phyloP scores from a whole-genome alignment of 2,797 vertebrate species.

The Siniperca undulata region DNA sequence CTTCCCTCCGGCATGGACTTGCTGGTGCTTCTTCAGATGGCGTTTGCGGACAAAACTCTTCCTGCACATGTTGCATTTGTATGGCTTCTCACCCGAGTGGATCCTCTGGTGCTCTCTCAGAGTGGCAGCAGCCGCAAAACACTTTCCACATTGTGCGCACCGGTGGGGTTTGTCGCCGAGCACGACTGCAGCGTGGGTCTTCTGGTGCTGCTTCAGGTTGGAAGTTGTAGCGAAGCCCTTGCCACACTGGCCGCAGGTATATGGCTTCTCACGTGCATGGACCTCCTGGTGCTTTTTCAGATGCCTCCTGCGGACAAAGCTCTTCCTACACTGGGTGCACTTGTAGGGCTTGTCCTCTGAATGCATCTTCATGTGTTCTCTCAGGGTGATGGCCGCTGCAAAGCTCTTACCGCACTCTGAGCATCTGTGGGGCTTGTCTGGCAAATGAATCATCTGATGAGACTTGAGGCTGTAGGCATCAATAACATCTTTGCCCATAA shows the following conservation, averaged over 20 bases:
- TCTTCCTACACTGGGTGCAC: constrained; percentile 88
- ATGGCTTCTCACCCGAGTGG: constrained; percentile 88
- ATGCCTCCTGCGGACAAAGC: constrained; percentile 87
- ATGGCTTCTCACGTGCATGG: constrained; percentile 88
- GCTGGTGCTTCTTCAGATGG: constrained; percentile 89
- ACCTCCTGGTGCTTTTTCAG: constrained; percentile 89
- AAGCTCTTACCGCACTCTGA: constrained; percentile 88
- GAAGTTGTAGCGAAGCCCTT: constrained; percentile 88
- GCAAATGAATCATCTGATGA: constrained; percentile 88
- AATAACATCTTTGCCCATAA: constrained; percentile 89
- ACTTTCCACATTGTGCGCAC: constrained; percentile 87
- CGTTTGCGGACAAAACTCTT: constrained; percentile 89
- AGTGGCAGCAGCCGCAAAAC: constrained; percentile 86
- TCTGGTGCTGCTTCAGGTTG: constrained; percentile 89
- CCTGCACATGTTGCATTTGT: constrained; percentile 89
- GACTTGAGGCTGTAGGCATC: constrained; percentile 88
- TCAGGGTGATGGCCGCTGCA: constrained; percentile 87
- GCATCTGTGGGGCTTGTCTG: constrained; percentile 88
- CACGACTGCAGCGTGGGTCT: constrained; percentile 81
- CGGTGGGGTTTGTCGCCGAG: constrained; percentile 86
- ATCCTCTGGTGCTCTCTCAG: constrained; percentile 88
- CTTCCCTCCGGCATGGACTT: constrained; percentile 87
- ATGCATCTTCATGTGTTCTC: constrained; percentile 91
- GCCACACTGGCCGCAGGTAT: constrained; percentile 86
- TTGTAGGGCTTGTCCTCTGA: constrained; percentile 90